Evolutionary conservation across 2,888 invertebrate genomes (phyloP).

Genomic region (Stenichneumon culpator): DNA sequence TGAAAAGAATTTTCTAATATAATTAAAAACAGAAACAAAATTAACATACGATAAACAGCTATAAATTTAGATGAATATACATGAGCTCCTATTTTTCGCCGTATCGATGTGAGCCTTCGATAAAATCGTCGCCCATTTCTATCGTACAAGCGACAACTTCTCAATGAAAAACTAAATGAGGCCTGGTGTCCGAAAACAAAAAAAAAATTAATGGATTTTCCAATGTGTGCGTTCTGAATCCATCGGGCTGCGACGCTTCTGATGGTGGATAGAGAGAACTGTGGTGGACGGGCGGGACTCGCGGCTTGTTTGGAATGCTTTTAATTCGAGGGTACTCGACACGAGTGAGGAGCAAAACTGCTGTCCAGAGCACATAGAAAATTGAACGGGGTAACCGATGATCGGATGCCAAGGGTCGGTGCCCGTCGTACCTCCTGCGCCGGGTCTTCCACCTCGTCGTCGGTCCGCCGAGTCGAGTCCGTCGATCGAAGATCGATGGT

Average conservation of each 20-base stretch:
- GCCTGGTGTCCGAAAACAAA: not conserved
- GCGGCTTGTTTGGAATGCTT: conserved; percentile 20
- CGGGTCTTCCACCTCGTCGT: conserved; percentile 18
- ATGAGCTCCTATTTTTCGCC: too few relatives aligned
- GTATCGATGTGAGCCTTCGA: too few relatives aligned
- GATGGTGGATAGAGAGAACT: not conserved
- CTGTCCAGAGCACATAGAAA: conserved; percentile 25
- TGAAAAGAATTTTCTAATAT: too few relatives aligned
- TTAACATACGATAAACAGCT: too few relatives aligned
- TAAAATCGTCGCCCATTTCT: too few relatives aligned
- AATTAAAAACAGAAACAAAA: too few relatives aligned
- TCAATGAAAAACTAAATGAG: too few relatives aligned
- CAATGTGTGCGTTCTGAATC: not conserved
- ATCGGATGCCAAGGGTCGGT: conserved; percentile 12
- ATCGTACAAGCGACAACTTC: too few relatives aligned
- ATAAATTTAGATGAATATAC: too few relatives aligned
- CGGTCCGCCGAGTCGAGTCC: conserved; percentile 39
- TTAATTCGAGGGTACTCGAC: conserved; percentile 24
- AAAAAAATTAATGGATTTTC: conserved; percentile 21
- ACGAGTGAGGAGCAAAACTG: not conserved
- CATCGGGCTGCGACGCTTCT: not conserved
- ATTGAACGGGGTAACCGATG: conserved; percentile 18
- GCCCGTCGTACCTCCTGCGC: conserved; percentile 23
- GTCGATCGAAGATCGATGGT: conserved; percentile 69
- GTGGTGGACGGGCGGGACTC: not conserved